These are phyloP conservation scores for Prosopocoilus inquinatus DNA, from an alignment of 2,888 invertebrate species.

Conservation along the genomic window DNA sequence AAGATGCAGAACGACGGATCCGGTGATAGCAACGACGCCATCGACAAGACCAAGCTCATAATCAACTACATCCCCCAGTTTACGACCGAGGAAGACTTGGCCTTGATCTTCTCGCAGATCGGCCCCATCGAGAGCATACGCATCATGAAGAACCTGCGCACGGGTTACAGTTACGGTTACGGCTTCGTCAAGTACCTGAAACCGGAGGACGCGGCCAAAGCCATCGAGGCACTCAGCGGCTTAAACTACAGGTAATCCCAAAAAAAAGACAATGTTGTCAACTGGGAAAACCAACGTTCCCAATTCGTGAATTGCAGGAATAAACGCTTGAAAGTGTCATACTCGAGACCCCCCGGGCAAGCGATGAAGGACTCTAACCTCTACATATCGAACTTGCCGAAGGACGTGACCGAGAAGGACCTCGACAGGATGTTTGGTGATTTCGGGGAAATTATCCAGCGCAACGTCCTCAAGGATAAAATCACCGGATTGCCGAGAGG, in stretches of 20 bases:
- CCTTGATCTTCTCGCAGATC: conserved; percentile 82
- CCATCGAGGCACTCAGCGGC: conserved; percentile 85
- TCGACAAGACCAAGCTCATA: conserved; percentile 76
- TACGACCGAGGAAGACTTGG: conserved; percentile 87
- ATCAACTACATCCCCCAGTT: conserved; percentile 95
- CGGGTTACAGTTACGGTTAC: conserved; percentile 95
- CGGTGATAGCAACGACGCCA: conserved; percentile 36
- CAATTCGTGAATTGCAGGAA: conserved; percentile 59
- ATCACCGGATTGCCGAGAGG: conserved; percentile 84
- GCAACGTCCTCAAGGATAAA: conserved; percentile 86
- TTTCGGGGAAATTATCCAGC: conserved; percentile 89
- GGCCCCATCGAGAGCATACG: conserved; percentile 88
- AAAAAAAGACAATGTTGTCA: background rate
- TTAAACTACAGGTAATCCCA: conserved; percentile 34
- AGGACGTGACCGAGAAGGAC: conserved; percentile 79
- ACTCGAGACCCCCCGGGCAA: conserved; percentile 87
- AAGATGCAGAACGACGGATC: conserved; percentile 32
- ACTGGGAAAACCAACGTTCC: background rate
- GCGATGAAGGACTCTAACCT: conserved; percentile 92
- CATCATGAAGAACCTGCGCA: conserved; percentile 85
- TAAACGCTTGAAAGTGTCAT: conserved; percentile 91
- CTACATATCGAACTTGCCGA: conserved; percentile 89
- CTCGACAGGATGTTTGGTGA: conserved; percentile 82
- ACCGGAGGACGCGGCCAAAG: conserved; percentile 81
- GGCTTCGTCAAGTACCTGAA: conserved; percentile 91